Conservation (phyloP, 2,888 invertebrate species). For the Chydorus sphaericus region DNA sequence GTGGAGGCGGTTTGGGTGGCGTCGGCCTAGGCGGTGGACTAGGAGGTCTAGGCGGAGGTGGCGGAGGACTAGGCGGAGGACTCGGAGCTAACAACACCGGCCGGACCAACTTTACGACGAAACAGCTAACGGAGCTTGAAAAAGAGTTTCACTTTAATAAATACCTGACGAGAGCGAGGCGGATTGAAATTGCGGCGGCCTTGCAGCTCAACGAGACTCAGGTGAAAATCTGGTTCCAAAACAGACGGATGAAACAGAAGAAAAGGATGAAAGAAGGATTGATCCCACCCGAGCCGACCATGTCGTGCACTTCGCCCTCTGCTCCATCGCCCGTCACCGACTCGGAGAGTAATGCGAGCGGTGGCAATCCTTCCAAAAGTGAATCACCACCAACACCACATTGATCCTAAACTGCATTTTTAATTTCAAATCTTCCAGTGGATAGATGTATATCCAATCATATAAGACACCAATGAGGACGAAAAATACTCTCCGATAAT, state of each 20-base stretch:
- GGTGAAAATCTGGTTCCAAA: conserved; percentile 97
- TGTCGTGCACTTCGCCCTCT: conserved; percentile 22
- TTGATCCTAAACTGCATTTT: neutral
- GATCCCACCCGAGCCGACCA: conserved; percentile 40
- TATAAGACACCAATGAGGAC: neutral
- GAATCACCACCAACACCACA: conserved; percentile 16
- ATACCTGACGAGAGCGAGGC: conserved; percentile 87
- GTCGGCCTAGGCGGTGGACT: conserved; percentile 9
- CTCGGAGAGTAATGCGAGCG: conserved; percentile 14
- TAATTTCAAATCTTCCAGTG: neutral
- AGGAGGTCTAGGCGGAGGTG: conserved; percentile 18
- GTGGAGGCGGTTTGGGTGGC: conserved; percentile 13
- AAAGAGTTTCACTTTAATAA: conserved; percentile 99
- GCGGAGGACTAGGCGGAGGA: conserved; percentile 25
- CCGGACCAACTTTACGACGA: conserved; percentile 97
- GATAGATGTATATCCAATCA: no score
- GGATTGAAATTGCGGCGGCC: conserved; percentile 95
- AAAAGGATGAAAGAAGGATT: conserved; percentile 89
- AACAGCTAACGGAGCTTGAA: conserved; percentile 95
- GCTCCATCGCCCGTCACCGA: conserved; percentile 14
- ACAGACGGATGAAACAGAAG: conserved; percentile 95
- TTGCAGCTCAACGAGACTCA: conserved; percentile 86
- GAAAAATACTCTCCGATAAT: no score
- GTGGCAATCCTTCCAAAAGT: conserved; percentile 10
- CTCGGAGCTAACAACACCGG: conserved; percentile 64